Conservation (phyloP, 2,888 invertebrate genomes). For the Galeruca laticollis region DNA sequence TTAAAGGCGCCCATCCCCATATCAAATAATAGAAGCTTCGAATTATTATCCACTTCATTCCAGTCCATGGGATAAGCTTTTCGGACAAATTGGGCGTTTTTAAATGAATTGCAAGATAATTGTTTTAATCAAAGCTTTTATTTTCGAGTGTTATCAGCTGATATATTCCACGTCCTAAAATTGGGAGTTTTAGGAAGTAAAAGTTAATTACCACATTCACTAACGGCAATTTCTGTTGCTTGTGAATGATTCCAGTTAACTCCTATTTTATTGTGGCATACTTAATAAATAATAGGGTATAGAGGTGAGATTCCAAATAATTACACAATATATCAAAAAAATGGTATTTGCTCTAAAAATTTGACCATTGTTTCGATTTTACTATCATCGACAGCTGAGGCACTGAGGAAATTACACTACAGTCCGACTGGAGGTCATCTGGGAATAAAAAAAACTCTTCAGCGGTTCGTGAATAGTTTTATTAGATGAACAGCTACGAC, state of each 20-base stretch:
- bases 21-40: conserved; percentile 4
- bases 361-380: no score
- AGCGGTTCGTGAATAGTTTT: no score
- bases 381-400: no score
- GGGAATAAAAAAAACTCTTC: no score
- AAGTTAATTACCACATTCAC: background rate
- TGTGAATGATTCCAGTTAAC: background rate
- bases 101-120: conserved; percentile 19
- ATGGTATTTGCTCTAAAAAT: no score
- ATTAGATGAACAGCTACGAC: no score
- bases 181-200: background rate
- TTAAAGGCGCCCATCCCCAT: background rate
- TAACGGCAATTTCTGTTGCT: background rate
- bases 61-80: background rate
- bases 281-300: no score
- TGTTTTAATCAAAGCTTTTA: conserved; percentile 32
- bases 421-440: no score
- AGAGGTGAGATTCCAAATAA: no score
- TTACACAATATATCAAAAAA: no score
- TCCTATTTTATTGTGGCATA: no score
- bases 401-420: no score
- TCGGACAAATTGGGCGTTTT: background rate
- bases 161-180: background rate
- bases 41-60: conserved; percentile 12
- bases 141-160: conserved; percentile 22